A percentile compares a stretch with the other conserved stretches of the same genome.
Conservation (phyloP, 2,888 invertebrate genomes). For the Andrena flavipes region DNA sequence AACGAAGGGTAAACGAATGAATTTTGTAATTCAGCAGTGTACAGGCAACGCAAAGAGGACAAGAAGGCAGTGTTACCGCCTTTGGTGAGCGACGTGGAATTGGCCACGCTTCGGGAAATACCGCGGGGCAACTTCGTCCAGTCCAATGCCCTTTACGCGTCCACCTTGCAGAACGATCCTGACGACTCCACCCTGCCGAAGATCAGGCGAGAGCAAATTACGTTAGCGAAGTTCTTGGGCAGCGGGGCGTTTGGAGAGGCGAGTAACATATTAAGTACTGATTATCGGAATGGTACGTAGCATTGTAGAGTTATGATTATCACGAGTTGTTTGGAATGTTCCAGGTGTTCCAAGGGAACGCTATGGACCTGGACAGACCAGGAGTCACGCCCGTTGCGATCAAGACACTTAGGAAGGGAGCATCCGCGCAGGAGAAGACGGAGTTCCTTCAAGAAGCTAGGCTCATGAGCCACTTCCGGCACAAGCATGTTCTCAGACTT, state of each 20-base stretch:
- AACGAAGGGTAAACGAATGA: conserved; percentile 7
- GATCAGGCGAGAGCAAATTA: conserved; percentile 94
- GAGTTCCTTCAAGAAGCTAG: conserved; percentile 99
- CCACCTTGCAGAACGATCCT: conserved; percentile 88
- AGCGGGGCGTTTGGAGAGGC: conserved; percentile 98
- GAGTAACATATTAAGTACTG: background rate
- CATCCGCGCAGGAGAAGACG: conserved; percentile 94
- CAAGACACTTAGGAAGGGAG: conserved; percentile 97
- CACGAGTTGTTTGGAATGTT: background rate
- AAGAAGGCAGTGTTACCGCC: conserved; percentile 89
- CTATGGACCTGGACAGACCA: conserved; percentile 88
- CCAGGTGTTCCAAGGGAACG: conserved; percentile 93
- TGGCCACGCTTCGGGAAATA: conserved; percentile 94
- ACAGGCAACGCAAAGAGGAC: conserved; percentile 88
- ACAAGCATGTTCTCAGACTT: conserved; percentile 96
- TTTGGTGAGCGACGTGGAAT: conserved; percentile 91
- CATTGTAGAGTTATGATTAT: background rate
- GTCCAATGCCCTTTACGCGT: conserved; percentile 93
- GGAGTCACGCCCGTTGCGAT: conserved; percentile 93
- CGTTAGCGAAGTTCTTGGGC: conserved; percentile 94
- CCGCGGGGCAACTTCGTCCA: conserved; percentile 92
- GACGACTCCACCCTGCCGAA: conserved; percentile 94
- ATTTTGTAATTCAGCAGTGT: conserved; percentile 85
- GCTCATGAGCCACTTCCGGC: conserved; percentile 98
- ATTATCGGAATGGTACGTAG: too few relatives aligned